phyloP scores from a whole-genome alignment of 2,113 vertebrate genomes.

The Hippocampus guttulatus region DNA sequence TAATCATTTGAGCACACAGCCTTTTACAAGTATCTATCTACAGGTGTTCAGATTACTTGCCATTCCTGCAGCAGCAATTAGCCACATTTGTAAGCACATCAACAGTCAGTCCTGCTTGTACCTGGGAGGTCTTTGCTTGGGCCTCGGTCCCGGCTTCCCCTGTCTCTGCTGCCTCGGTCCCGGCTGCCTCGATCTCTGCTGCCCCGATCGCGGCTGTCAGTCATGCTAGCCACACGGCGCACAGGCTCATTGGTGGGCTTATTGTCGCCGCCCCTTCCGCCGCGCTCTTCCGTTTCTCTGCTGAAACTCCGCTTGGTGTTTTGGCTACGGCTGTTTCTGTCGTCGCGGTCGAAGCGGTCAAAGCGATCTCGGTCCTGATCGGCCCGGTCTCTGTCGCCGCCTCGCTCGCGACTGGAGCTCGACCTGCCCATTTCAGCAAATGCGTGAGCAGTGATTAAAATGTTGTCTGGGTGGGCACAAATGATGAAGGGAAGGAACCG shows the following conservation, averaged over 20 bases:
- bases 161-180: conserved; percentile 54
- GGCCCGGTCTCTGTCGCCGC: conserved; percentile 46
- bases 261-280: conserved; percentile 79
- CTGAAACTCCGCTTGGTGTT: conserved; percentile 90
- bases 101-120: conserved; percentile 15
- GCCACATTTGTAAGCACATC: background rate
- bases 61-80: background rate
- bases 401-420: conserved; percentile 83
- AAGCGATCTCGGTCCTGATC: conserved; percentile 51
- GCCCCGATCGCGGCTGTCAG: conserved; percentile 71
- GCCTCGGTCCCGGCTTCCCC: conserved; percentile 49
- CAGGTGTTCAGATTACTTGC: background rate
- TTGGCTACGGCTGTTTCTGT: conserved; percentile 60
- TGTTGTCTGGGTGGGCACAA: background rate
- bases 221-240: conserved; percentile 89
- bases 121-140: conserved; percentile 67
- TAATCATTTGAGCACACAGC: background rate
- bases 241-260: conserved; percentile 73
- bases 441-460: background rate
- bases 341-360: conserved; percentile 72
- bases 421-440: conserved; percentile 63
- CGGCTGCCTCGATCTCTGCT: conserved; percentile 58
- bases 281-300: conserved; percentile 86
- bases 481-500: background rate
- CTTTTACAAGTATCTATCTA: too few species aligned